These are phyloP conservation scores for Lates calcarifer DNA, from an alignment of 2,113 vertebrate species.

Conservation along the genomic window DNA sequence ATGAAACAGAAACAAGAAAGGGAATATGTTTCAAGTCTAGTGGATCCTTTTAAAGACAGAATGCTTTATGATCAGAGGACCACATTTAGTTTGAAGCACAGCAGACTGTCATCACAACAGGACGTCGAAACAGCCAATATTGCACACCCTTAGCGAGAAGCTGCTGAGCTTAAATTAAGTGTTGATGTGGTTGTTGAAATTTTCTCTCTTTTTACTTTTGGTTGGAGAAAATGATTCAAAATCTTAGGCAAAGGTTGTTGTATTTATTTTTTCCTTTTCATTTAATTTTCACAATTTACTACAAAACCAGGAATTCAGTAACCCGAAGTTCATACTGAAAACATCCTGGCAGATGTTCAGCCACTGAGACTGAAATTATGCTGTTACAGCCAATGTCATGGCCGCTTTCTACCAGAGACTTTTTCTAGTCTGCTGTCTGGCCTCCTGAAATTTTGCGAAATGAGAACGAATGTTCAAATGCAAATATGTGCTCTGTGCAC, in stretches of 20 bases:
- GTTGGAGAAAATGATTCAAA: background rate
- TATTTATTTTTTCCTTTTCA: background rate
- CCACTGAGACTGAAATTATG: slow-evolving; percentile 1
- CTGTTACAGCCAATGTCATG: background rate
- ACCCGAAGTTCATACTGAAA: background rate
- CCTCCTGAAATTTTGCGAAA: background rate
- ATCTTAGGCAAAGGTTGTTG: background rate
- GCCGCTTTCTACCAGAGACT: background rate
- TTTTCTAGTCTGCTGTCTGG: background rate
- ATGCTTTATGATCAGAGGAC: background rate
- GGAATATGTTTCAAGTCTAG: background rate
- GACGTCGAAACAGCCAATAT: too few relatives aligned
- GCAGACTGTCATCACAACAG: background rate
- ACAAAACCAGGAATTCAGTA: slow-evolving; percentile 1
- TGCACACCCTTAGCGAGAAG: background rate
- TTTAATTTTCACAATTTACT: background rate
- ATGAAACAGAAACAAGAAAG: slow-evolving; percentile 11
- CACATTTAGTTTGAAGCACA: background rate
- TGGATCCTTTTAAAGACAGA: background rate
- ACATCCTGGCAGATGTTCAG: slow-evolving; percentile 1
- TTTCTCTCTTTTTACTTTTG: background rate
- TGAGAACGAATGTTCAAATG: background rate
- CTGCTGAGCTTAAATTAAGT: background rate
- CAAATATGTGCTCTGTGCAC: background rate
- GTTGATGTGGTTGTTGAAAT: background rate